Conservation (phyloP, 1,140 invertebrate species). For the Euura saliciscinereae region DNA sequence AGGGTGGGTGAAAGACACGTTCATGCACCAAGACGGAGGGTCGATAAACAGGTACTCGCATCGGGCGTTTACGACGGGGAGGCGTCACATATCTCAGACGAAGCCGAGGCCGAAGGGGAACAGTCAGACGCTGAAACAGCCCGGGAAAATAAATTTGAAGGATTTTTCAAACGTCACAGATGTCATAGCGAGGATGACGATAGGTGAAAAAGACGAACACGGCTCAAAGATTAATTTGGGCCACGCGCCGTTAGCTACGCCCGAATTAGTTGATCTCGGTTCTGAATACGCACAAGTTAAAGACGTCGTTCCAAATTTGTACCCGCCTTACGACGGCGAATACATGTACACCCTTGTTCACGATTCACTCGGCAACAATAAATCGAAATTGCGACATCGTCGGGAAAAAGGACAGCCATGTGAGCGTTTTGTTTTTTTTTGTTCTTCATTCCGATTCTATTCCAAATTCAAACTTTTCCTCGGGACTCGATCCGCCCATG, state of each 20-base stretch:
- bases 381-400: slow-evolving; percentile 65
- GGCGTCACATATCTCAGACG: slow-evolving; percentile 67
- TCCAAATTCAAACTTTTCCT: neutral
- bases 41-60: slow-evolving; percentile 69
- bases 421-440: slow-evolving; percentile 45
- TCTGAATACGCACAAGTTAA: slow-evolving; percentile 72
- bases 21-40: slow-evolving; percentile 65
- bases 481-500: no score
- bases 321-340: slow-evolving; percentile 64
- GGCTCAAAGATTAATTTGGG: slow-evolving; percentile 62
- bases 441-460: slow-evolving; percentile 12
- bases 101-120: slow-evolving; percentile 75
- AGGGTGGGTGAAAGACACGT: slow-evolving; percentile 73
- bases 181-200: slow-evolving; percentile 79
- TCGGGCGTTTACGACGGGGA: slow-evolving; percentile 83
- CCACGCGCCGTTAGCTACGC: slow-evolving; percentile 80
- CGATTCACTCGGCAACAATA: slow-evolving; percentile 67
- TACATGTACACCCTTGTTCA: slow-evolving; percentile 68
- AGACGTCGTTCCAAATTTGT: slow-evolving; percentile 67
- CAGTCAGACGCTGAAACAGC: slow-evolving; percentile 85
- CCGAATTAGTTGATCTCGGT: slow-evolving; percentile 79
- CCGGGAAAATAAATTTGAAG: slow-evolving; percentile 88
- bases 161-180: slow-evolving; percentile 88
- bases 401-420: slow-evolving; percentile 70
- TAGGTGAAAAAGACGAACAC: slow-evolving; percentile 65